Conservation (phyloP, 2,888 invertebrate genomes). For the Opisthograptis luteolata region DNA sequence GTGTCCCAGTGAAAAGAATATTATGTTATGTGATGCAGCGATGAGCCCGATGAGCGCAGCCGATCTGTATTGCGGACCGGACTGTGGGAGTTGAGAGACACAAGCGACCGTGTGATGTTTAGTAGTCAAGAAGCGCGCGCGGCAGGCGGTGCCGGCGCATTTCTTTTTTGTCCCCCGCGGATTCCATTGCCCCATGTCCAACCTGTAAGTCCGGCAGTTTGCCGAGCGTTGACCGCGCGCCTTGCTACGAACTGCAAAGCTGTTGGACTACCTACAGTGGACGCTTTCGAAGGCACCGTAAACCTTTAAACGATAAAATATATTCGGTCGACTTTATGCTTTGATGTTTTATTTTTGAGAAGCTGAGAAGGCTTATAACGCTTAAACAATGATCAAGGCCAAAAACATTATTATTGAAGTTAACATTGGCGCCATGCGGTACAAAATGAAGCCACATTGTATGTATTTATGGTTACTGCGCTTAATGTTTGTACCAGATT, state of each 20-base stretch:
- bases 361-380: conserved; percentile 1
- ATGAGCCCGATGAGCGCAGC: conserved; percentile 12
- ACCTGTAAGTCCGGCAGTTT: conserved; percentile 83
- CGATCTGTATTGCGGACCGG: too few relatives aligned
- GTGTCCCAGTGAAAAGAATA: neutral
- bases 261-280: conserved; percentile 68
- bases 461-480: too few relatives aligned
- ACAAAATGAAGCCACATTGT: too few relatives aligned
- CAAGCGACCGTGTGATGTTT: conserved; percentile 46
- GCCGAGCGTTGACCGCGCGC: conserved; percentile 80
- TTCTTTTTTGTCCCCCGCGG: conserved; percentile 79
- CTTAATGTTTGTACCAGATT: too few relatives aligned
- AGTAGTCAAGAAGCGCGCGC: conserved; percentile 65
- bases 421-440: neutral
- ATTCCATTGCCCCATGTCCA: conserved; percentile 81
- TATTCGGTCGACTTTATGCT: conserved; percentile 4
- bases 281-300: conserved; percentile 63
- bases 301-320: conserved; percentile 16
- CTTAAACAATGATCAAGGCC: neutral
- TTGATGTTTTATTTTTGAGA: conserved; percentile 23
- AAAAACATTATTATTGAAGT: neutral
- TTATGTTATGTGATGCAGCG: neutral
- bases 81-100: conserved; percentile 12
- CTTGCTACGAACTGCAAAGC: conserved; percentile 67
- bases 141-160: conserved; percentile 63